Evolutionary conservation across 2,888 invertebrate species (phyloP), one percentile per base, ranked within the genome.

Genomic region (Lutraria lutraria): DNA sequence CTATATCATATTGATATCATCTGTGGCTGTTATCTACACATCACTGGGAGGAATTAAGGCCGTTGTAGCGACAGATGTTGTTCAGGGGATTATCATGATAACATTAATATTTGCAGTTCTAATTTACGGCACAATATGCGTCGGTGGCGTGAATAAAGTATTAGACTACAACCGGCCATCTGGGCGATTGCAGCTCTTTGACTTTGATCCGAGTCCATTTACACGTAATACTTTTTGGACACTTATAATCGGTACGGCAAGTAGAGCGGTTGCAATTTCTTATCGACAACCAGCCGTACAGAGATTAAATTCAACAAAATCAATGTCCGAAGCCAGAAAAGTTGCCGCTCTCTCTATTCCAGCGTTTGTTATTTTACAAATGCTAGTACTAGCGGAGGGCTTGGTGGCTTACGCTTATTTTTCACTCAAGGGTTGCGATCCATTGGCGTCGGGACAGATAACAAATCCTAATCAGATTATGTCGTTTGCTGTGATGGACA

Each of bases 141-240:
- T 89, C 13, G 90, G 90, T 25, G 90, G 90, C 0, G 80, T 90
- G 2, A 31, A 34, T n/a, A 87, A 34, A 6, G 85, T 90, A 13
- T 83, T 90, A n/a, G 90, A 81, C 19, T 63, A 87, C 29, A 90
- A 90, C 43, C 63, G 60, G 68, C 82, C 87, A n/a, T 84, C 85
- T 13, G 90, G 90, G 4, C 56, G 90, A 56, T 21, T 87, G 19
- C 54, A 87, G 29, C 25, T 90, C 25, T 16, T 87, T 29, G 90
- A 90, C 81, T 90, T 90, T 56, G 87, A 90, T 79, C 88, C 88
- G 0, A 81, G 60, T 34, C 90, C 90, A 8, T 81, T 86, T 31
- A 83, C 79, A 3, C 85, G 90, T 13, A 87, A 90, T 53, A 89
- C 90, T 19, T 90, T 90, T 82, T 90, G 90, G 90, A 87, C 90